Evolutionary conservation across 1,140 invertebrate species (phyloP).

Genomic region (Mya arenaria): DNA sequence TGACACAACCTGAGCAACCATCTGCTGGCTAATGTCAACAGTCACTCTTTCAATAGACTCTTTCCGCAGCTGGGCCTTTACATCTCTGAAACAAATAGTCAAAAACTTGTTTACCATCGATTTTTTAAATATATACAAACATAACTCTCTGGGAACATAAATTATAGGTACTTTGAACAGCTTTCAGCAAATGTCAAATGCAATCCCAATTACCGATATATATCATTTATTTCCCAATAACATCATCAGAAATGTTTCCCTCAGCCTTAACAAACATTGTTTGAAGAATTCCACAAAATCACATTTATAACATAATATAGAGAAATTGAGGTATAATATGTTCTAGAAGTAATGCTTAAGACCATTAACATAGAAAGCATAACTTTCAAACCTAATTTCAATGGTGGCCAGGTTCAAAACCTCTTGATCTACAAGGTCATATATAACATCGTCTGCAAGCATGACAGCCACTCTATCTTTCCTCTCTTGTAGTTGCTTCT

Average conservation of each 20-base stretch:
- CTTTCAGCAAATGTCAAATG: background rate
- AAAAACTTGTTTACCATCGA: background rate
- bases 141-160: background rate
- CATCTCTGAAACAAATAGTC: slow-evolving; percentile 62
- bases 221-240: too few species aligned
- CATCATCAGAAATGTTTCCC: too few species aligned
- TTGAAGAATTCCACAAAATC: too few species aligned
- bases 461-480: slow-evolving; percentile 56
- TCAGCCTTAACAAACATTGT: too few species aligned
- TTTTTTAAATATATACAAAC: background rate
- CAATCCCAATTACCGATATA: too few species aligned
- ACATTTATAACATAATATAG: too few species aligned
- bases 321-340: too few species aligned
- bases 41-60: slow-evolving; percentile 62
- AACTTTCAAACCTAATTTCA: slow-evolving; percentile 71
- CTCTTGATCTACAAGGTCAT: slow-evolving; percentile 63
- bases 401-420: slow-evolving; percentile 45
- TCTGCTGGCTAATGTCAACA: slow-evolving; percentile 37
- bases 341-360: too few species aligned
- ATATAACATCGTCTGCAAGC: slow-evolving; percentile 54
- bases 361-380: too few species aligned
- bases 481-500: slow-evolving; percentile 56
- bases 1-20: slow-evolving; percentile 57
- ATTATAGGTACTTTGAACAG: background rate
- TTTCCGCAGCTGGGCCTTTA: slow-evolving; percentile 63